Percentiles rank a stretch among this genome's conserved stretches.
Conservation (phyloP, 2,113 vertebrate species). For the Amblyopsis rosae region DNA sequence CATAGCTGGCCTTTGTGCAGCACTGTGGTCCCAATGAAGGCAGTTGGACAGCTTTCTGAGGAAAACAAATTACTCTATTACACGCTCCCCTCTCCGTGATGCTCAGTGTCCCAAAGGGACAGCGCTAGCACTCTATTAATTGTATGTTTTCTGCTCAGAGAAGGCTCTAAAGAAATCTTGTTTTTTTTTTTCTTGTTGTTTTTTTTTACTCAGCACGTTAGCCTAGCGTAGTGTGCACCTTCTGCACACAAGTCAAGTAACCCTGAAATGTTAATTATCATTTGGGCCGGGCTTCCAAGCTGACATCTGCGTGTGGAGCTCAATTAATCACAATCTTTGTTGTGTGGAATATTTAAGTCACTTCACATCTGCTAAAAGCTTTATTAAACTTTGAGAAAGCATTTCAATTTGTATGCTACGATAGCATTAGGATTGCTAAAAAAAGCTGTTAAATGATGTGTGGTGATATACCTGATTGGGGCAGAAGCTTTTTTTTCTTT, state of each 20-base stretch:
- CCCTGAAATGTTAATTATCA: background rate
- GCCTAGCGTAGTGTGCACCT: background rate
- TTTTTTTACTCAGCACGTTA: background rate
- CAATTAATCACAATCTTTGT: background rate
- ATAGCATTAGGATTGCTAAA: background rate
- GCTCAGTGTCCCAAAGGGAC: conserved; percentile 71
- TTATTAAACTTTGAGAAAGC: background rate
- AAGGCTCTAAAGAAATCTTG: conserved; percentile 10
- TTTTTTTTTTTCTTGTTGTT: background rate
- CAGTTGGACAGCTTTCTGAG: conserved; percentile 68
- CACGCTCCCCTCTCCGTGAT: conserved; percentile 69
- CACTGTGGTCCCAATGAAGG: conserved; percentile 52
- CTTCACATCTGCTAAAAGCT: background rate
- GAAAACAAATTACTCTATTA: conserved; percentile 83
- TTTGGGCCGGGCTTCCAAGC: background rate
- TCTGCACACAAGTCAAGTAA: background rate
- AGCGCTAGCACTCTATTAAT: conserved; percentile 58
- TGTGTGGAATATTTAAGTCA: background rate
- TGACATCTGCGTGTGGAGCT: background rate
- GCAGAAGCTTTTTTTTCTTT: no score
- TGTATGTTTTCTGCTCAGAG: conserved; percentile 46
- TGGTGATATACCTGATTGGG: no score
- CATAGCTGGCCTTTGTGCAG: conserved; percentile 67
- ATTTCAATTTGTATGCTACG: background rate
- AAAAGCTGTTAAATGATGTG: background rate